These are phyloP conservation scores for Hypsibius dujardini DNA, from an alignment of 1,140 invertebrate species.

Conservation along the genomic window DNA sequence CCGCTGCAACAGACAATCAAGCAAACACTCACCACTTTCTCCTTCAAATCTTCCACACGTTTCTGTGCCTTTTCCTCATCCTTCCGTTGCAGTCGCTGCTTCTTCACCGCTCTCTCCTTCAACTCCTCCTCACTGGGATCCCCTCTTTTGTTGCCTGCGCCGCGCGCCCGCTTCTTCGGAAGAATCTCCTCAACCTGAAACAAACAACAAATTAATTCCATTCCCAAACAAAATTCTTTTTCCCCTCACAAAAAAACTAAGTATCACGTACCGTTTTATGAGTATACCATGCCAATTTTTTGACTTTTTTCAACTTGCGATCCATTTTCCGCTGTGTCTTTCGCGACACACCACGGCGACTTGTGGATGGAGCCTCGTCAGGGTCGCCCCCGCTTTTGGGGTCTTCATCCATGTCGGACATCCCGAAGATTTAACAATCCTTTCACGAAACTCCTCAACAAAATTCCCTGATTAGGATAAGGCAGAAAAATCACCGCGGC, in stretches of 20 bases:
- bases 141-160: neutral
- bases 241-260: neutral
- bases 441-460: too few species aligned
- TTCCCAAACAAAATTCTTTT: neutral
- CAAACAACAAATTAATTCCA: neutral
- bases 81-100: slow-evolving; percentile 20
- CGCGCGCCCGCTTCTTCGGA: neutral
- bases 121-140: slow-evolving; percentile 19
- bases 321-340: slow-evolving; percentile 25
- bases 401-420: too few species aligned
- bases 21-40: slow-evolving; percentile 18
- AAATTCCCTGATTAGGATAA: too few species aligned
- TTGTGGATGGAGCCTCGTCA: neutral
- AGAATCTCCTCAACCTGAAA: neutral
- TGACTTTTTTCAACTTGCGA: slow-evolving; percentile 23
- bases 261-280: slow-evolving; percentile 20
- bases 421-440: too few species aligned
- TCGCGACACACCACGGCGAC: slow-evolving; percentile 16
- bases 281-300: slow-evolving; percentile 22
- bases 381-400: too few species aligned
- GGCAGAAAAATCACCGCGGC: too few species aligned
- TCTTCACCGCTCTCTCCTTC: slow-evolving; percentile 20
- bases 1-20: neutral
- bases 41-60: slow-evolving; percentile 21
- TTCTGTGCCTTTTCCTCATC: slow-evolving; percentile 20